Evolutionary conservation across 2,113 vertebrate genomes (phyloP).

Genomic region (Chauna torquata): DNA sequence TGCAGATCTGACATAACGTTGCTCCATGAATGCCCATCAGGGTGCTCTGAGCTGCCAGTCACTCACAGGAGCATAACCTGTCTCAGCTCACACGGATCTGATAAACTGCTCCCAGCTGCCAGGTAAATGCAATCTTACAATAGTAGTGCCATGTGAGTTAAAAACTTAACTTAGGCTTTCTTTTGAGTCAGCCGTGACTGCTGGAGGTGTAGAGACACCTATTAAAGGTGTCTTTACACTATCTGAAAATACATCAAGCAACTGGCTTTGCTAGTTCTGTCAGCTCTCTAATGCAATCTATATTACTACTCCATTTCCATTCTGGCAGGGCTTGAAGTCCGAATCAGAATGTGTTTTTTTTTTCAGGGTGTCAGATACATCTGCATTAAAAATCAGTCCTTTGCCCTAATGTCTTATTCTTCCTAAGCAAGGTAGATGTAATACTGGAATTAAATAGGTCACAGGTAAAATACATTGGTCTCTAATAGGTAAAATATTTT

Average conservation of each 20-base stretch:
- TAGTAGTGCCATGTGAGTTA: background rate
- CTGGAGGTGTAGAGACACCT: background rate
- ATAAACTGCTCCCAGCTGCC: background rate
- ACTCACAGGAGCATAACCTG: background rate
- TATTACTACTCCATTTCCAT: background rate
- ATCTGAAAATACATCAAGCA: accelerated
- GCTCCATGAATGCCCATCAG: background rate
- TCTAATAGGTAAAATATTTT: background rate
- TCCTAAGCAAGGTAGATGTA: background rate
- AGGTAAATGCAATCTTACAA: background rate
- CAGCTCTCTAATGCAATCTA: background rate
- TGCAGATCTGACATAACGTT: background rate
- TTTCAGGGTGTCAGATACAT: background rate
- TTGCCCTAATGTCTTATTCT: background rate
- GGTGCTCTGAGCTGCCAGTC: background rate
- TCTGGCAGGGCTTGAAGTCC: background rate
- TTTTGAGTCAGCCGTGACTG: background rate
- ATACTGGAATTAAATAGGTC: background rate
- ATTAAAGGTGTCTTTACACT: background rate
- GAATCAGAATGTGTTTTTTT: background rate
- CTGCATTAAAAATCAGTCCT: background rate
- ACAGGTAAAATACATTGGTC: background rate
- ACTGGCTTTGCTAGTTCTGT: background rate
- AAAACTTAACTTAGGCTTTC: background rate
- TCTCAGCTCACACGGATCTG: background rate